These are phyloP conservation scores for Matsumyia berberina DNA, from an alignment of 2,888 invertebrate genomes.

Conservation along the genomic window DNA sequence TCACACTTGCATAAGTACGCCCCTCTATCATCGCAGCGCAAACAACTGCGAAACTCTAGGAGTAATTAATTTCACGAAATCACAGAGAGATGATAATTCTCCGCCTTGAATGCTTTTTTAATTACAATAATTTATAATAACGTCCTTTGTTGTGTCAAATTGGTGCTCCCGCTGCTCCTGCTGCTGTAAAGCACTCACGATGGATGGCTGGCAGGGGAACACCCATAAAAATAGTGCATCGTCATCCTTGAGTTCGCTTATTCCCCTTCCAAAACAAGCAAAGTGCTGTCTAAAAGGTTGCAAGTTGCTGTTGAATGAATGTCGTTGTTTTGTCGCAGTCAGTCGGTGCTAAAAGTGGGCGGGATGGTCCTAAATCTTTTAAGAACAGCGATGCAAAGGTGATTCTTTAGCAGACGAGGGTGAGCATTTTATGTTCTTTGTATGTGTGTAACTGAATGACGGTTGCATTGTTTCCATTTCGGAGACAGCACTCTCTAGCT, in stretches of 20 bases:
- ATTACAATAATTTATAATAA: conserved; percentile 59
- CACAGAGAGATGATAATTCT: conserved; percentile 43
- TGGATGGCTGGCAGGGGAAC: conserved; percentile 21
- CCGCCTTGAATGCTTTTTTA: conserved; percentile 49
- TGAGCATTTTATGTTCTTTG: not conserved
- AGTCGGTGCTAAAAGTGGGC: not conserved
- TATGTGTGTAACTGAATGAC: not conserved
- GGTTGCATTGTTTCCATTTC: not conserved
- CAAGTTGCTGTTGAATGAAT: conserved; percentile 10
- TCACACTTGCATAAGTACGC: conserved; percentile 34
- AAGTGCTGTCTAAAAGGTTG: conserved; percentile 24
- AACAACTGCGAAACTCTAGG: conserved; percentile 17
- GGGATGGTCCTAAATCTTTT: not conserved
- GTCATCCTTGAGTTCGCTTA: not conserved
- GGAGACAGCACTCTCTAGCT: not conserved
- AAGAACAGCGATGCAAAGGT: too few relatives aligned
- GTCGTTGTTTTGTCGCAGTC: not conserved
- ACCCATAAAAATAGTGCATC: conserved; percentile 29
- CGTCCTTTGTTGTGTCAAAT: conserved; percentile 53
- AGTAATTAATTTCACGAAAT: conserved; percentile 43
- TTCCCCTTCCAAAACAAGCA: not conserved
- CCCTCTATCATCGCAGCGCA: conserved; percentile 7
- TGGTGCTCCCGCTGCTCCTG: conserved; percentile 10
- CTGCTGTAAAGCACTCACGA: not conserved
- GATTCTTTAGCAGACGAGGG: not conserved